Evolutionary conservation across 2,888 invertebrate genomes (phyloP), one percentile per base, ranked within the genome.

Genomic region (Dasysyrphus albostriatus): DNA sequence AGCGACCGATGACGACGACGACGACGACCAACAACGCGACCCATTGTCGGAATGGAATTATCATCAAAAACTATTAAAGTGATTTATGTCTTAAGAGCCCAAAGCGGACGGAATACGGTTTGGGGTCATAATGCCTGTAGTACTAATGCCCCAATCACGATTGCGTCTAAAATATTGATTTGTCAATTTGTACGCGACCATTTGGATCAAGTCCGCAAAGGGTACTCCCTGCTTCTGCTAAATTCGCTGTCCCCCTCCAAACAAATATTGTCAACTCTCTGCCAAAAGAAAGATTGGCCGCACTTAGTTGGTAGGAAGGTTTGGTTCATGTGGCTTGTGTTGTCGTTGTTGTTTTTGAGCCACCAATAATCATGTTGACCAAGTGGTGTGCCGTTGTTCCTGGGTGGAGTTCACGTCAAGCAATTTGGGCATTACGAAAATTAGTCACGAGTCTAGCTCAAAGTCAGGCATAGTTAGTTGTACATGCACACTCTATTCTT

Each of bases 151-250:
- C 80, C 56, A 83, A 88, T 88, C 88, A 88, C 88, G 88, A 88
- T 73, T 83, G 83, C 72, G 79, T 83, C 88, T 80, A 79, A 87
- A 87, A 87, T 88, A 88, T 88, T 88, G 88, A 88, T 88, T 88
- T 83, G 83, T 88, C 88, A 88, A 88, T 88, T 88, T 88, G 88
- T 80, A 79, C 54, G 49, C 83, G 76, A 72, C 79, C 83, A 78
- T 74, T 70, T 70, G 78, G 69, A 69, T 44, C 51, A 54, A 54
- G 29, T 29, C 54, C 14, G 54, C 16, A n/a, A 59, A 42, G 61
- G 69, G 56, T 73, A 58, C 70, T 49, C 32, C 51, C 65, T 67
- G 34, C 19, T 67, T 65, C 65, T 32, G 16, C 34, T 49, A 70
- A 74, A 75, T 75, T 72, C n/a, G 49, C 56, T 69, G 61, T 76